A percentile compares a stretch with the other conserved stretches of the same genome.
Conservation (phyloP, 2,797 vertebrate species). For the Natrix natrix region DNA sequence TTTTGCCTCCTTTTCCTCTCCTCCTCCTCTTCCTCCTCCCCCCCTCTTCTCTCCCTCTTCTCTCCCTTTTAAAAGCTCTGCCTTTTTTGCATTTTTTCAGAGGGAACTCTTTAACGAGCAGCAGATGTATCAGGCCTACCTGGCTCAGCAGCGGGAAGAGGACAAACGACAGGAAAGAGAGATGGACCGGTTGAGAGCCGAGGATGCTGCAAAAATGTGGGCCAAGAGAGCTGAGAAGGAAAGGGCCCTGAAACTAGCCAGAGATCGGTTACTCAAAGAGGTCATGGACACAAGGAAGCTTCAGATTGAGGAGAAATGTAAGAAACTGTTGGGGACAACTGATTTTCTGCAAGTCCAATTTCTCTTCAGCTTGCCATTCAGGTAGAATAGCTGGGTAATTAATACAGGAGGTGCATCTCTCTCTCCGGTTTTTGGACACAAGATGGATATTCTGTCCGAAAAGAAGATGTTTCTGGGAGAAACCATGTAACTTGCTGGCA, state of each 20-base stretch:
- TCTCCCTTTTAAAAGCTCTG: background rate
- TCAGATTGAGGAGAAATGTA: conserved; percentile 86
- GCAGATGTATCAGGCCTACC: conserved; percentile 74
- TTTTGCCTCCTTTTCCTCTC: too few relatives aligned
- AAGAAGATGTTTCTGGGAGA: background rate
- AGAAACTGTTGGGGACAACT: conserved; percentile 47
- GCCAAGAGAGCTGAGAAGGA: conserved; percentile 66
- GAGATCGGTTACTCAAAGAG: conserved; percentile 76
- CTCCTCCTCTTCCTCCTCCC: too few relatives aligned
- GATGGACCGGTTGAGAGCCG: conserved; percentile 70
- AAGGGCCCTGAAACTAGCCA: conserved; percentile 69
- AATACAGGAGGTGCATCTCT: background rate
- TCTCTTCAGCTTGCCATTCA: background rate
- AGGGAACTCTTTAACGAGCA: conserved; percentile 76
- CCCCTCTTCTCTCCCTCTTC: too few relatives aligned
- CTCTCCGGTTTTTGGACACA: background rate
- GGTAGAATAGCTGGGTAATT: background rate
- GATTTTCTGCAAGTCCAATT: too few relatives aligned
- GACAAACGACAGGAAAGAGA: conserved; percentile 75
- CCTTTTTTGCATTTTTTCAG: conserved; percentile 63
- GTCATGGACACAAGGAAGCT: conserved; percentile 75
- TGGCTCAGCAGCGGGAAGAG: conserved; percentile 73
- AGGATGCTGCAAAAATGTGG: conserved; percentile 72
- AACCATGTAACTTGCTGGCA: background rate
- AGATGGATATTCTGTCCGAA: background rate